Evolutionary conservation across 2,888 invertebrate species (phyloP), one percentile per base, ranked within the genome.

Genomic region (Limnephilus rhombicus): DNA sequence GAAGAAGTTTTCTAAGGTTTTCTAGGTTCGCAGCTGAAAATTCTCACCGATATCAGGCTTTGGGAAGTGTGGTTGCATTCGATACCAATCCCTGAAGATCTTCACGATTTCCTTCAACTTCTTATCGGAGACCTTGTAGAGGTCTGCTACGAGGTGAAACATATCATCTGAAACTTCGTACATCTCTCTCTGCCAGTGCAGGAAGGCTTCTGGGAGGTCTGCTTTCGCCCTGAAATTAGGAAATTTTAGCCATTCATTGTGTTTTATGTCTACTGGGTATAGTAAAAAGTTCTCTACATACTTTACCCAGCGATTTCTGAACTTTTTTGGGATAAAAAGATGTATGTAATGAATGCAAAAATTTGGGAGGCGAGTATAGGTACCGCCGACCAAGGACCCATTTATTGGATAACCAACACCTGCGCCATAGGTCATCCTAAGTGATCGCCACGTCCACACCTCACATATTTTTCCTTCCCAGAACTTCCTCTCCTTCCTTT

Each of bases 31-130:
- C 24, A 68, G 24, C 7, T 68, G 68, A 68, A 68, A 68, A n/a
- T 24, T 68, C 85, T 89, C 81, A 92, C 92, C 91, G 41, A 90
- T 90, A n/a, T 81, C 13, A 4, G 80, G 68, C 12, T 91, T 29
- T 12, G 92, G 92, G 29, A 92, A 91, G 83, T 92, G 92, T 9
- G 91, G 87, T 31, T 92, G 92, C 81, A 90, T 45, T 11, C 24
- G 29, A 80, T 90, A 91, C 92, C 92, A 92, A 12, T 86, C 41
- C 83, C 41, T 83, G 31, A 92, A 31, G 18, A 90, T 41, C 11
- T 87, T 53, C n/a, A 82, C 80, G n/a, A 18, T 29, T 18, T 91
- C 86, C 24, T 92, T 24, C 34, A 91, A 4, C 53, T 34, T 34
- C 83, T 88, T 49, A 31, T 91, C 91, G 7, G 91, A 88, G 7